Evolutionary conservation across 2,888 invertebrate species (phyloP), one percentile per base, ranked within the genome.

Genomic region (Monoplex corrugatus): DNA sequence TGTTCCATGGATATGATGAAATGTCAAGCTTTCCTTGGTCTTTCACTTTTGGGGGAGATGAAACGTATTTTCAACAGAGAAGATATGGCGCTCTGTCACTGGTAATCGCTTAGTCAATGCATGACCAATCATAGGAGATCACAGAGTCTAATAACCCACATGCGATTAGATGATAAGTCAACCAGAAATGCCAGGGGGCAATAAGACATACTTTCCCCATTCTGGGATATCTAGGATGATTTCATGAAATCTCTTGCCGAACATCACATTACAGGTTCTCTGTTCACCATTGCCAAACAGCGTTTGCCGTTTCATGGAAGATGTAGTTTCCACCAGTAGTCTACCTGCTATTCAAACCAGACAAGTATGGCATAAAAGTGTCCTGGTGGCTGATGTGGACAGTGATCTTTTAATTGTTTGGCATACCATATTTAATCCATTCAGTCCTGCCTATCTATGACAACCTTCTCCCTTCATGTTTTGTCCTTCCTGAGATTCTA

Each of bases 151-250:
- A 72, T 43, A 44, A 40, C 32, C 0, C 43, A 32, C 45, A 50
- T 89, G n/a, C 13, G 89, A n/a, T 89, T 86, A 57, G 89, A 89
- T 57, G 89, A 89, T 86, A 89, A 89, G 57, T 19, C 38, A 0
- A 89, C 89, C 2, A 75, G 89, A 32, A 35, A 38, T 40, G 19
- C 50, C 19, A 85, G 89, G 45, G 45, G 89, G n/a, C 50, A 23
- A 19, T 38, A 19, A n/a, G 89, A 89, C 57, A 35, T 35, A 32
- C 86, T 86, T 89, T 75, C 86, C 50, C 89, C 84, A 13, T 84
- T 84, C 32, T 16, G 84, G 38, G 72, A 68, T 16, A 0, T 68
- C 0, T 72, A 57, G 85, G 84, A 88, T 38, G 44, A 80, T 0
- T 88, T 84, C 35, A 80, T 43, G 23, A 63, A 35, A 0, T 75